Percentiles rank a stretch among this genome's conserved stretches.
Conservation (phyloP, 35 echinoderm and acorn worm species). For the Antedon bifida region DNA sequence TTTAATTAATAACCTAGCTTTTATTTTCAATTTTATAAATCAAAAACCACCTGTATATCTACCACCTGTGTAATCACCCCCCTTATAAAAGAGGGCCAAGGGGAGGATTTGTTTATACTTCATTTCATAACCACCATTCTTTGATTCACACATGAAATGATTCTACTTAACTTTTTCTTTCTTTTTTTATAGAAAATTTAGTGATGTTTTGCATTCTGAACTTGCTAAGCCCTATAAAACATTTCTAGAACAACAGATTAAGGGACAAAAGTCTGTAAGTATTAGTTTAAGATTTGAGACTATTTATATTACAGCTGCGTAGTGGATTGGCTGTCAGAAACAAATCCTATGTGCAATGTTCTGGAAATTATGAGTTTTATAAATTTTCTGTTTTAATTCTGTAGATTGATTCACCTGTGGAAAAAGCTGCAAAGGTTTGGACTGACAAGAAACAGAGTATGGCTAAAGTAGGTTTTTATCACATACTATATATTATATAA, state of each 20-base stretch:
- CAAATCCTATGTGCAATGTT: too few species aligned
- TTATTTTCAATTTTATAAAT: too few species aligned
- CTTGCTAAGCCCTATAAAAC: background rate
- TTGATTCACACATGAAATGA: background rate
- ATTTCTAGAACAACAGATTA: background rate
- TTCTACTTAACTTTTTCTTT: background rate
- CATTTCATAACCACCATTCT: background rate
- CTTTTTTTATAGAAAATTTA: background rate
- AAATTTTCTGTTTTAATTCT: background rate
- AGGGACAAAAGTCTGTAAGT: background rate
- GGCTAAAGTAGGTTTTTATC: background rate
- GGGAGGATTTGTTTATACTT: too few species aligned
- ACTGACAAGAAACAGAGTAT: background rate
- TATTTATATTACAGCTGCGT: too few species aligned
- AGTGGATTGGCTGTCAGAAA: too few species aligned
- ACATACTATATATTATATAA: too few species aligned
- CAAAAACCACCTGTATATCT: too few species aligned
- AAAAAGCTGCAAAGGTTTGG: background rate
- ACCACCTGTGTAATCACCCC: too few species aligned
- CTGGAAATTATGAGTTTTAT: too few species aligned
- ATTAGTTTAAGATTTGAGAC: too few species aligned
- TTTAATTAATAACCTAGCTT: background rate
- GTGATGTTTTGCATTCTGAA: background rate
- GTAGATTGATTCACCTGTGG: background rate
- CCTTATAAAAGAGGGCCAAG: too few species aligned